Conservation (phyloP, 2,113 vertebrate species). For the Cebus imitator region DNA sequence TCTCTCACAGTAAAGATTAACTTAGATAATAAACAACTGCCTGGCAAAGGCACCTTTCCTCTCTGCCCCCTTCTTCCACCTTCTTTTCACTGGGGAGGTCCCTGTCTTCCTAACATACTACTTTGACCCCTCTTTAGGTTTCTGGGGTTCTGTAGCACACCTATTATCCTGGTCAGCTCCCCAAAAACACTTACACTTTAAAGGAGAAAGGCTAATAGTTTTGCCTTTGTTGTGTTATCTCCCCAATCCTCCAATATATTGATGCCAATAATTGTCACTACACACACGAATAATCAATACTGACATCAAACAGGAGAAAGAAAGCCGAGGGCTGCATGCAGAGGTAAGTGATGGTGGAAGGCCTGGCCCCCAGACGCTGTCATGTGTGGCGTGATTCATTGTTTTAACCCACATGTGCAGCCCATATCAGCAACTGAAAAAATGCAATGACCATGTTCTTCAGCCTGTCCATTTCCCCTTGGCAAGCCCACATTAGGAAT, state of each 20-base stretch:
- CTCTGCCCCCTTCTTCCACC: background rate
- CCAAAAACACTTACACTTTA: background rate
- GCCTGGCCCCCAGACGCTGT: background rate
- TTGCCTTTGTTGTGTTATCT: background rate
- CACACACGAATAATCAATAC: background rate
- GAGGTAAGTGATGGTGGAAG: background rate
- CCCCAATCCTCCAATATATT: background rate
- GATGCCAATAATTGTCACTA: background rate
- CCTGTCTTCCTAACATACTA: background rate
- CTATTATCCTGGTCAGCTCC: background rate
- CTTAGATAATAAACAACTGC: background rate
- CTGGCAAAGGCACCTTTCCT: background rate
- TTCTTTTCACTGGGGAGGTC: background rate
- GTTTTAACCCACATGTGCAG: background rate
- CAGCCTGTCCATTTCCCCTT: background rate
- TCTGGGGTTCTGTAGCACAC: background rate
- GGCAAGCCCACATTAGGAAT: background rate
- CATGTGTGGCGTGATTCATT: background rate
- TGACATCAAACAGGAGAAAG: background rate
- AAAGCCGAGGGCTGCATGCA: background rate
- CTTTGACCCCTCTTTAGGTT: background rate
- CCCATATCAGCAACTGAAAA: background rate
- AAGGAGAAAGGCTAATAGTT: background rate
- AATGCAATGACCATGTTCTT: background rate
- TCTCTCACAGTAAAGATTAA: conserved; percentile 1